Base-by-base conservation (phyloP, 2,888 invertebrate genomes). In the Netelia virgata region DNA sequence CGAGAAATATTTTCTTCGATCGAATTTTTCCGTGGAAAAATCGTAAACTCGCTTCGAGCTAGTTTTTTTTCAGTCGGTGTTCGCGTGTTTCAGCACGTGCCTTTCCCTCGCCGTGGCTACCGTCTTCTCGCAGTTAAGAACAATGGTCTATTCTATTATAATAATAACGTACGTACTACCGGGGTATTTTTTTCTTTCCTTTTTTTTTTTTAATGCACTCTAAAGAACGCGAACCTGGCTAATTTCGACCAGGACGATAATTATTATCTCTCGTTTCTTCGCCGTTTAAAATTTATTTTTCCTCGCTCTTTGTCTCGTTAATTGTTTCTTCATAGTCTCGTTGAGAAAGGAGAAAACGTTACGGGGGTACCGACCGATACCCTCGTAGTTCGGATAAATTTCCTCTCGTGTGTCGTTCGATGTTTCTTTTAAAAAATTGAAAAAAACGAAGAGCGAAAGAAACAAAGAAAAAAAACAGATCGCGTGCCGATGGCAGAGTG, bases 81-180 rank as follows among this genome's bases (percentile, higher is more conserved):
- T 74, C 41, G 74, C 69, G 74, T 81, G 69, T 53, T 41, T 28
- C 10, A 61, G 74, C 74, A 79, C 72, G 74, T 75, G 74, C 61
- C 74, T 81, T 69, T 69, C 53, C 69, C 63, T 69, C 76, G 16
- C 6, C 20, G 2, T 53, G 28, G 28, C 28, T 28, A 28, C 28
- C 28, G 28, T 28, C 28, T 28, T 28, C 28, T 28, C 28, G 59
- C 69, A 53, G 53, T 70, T 82, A 64, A 63, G 63, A 82, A 75
- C 75, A 82, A 82, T 82, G 69, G 50, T 55, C 75, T 69, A 61
- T 81, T 75, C 75, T 57, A 82, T 75, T 75, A 53, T 57, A 75
- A 82, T 69, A 82, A 63, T 82, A 57, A 75, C 50, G 18, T n/a
- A n/a, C 9, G 18, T 57, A 50, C 53, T 53, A 61, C 28, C 18